These are phyloP conservation scores for Drosophila demipolita DNA, from an alignment of 2,888 invertebrate genomes.

Conservation along the genomic window DNA sequence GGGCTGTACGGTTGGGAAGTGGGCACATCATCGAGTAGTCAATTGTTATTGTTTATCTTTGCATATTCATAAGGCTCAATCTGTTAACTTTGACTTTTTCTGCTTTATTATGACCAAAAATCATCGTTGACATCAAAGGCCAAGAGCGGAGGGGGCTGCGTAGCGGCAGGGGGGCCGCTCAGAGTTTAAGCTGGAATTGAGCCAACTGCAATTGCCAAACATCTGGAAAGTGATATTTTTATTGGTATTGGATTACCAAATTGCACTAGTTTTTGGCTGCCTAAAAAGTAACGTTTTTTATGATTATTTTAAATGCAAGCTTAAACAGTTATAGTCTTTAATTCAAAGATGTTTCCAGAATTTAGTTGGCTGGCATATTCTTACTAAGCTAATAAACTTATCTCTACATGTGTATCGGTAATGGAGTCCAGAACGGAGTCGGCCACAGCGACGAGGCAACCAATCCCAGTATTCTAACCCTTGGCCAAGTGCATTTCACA, in stretches of 20 bases:
- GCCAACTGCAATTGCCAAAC: constrained; percentile 68
- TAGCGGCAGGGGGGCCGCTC: not conserved
- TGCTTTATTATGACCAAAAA: constrained; percentile 64
- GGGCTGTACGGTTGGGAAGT: not conserved
- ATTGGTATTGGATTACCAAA: constrained; percentile 56
- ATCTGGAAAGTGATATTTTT: constrained; percentile 61
- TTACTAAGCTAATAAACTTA: constrained; percentile 1
- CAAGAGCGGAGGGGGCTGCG: not conserved
- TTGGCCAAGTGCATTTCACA: constrained; percentile 77
- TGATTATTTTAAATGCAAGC: not conserved
- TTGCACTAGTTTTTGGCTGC: constrained; percentile 28
- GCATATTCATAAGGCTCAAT: constrained; percentile 81
- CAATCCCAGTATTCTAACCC: constrained; percentile 23
- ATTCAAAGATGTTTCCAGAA: not conserved
- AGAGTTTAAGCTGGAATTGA: constrained; percentile 11
- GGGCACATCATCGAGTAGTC: constrained; percentile 11
- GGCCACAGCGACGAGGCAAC: not conserved
- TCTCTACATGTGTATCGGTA: constrained; percentile 18
- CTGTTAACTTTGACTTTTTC: constrained; percentile 73
- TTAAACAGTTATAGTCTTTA: not conserved
- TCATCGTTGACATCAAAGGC: constrained; percentile 51
- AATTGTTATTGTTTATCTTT: constrained; percentile 72
- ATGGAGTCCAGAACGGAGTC: constrained; percentile 18
- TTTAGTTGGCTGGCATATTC: not conserved
- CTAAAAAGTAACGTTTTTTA: not conserved